Conservation (phyloP, 2,888 invertebrate species). For the Sarcophaga subvicina region DNA sequence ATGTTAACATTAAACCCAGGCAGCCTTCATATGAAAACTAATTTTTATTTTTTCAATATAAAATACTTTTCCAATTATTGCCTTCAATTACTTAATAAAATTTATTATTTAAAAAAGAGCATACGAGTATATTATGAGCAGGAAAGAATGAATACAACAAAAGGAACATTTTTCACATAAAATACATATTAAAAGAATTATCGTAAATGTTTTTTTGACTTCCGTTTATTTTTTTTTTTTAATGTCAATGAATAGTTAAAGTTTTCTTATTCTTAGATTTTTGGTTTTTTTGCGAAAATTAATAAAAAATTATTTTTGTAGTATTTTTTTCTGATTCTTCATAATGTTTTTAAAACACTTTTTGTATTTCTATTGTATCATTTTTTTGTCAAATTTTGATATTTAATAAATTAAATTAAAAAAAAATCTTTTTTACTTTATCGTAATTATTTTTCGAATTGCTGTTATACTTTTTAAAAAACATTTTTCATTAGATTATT, state of each 20-base stretch:
- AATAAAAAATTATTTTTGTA: not conserved
- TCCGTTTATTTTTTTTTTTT: too few species aligned
- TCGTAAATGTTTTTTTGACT: too few species aligned
- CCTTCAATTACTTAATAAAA: not conserved
- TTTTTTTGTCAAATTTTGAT: not conserved
- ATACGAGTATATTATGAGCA: too few species aligned
- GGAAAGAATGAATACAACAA: too few species aligned
- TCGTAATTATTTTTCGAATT: not conserved
- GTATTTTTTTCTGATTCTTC: not conserved
- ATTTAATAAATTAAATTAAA: not conserved
- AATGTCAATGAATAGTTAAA: too few species aligned
- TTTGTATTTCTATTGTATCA: not conserved
- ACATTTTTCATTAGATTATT: not conserved
- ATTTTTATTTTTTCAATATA: not conserved
- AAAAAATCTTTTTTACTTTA: not conserved
- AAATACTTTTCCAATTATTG: not conserved
- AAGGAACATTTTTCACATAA: too few species aligned
- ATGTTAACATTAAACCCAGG: not conserved
- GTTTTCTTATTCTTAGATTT: not conserved
- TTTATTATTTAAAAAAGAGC: too few species aligned
- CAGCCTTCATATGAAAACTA: not conserved
- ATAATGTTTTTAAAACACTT: not conserved
- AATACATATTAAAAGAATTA: too few species aligned
- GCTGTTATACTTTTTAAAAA: not conserved
- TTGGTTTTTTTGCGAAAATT: constrained; percentile 1